phyloP scores from a whole-genome alignment of 2,797 vertebrate genomes.

The Morelia viridis region DNA sequence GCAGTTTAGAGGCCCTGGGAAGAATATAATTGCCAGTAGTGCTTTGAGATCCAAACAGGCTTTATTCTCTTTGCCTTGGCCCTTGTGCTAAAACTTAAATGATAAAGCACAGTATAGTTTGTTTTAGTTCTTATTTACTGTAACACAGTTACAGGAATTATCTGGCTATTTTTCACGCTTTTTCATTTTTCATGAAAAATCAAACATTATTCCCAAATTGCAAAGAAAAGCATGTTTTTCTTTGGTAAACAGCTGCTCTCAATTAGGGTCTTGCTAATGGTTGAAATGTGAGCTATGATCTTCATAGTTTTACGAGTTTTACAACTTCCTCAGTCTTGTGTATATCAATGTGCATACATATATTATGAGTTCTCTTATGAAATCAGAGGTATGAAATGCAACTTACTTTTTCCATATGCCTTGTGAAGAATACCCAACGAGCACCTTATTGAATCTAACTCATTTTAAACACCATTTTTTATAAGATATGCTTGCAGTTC shows the following conservation, averaged over 20 bases:
- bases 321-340: not conserved
- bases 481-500: slow-evolving; percentile 73
- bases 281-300: not conserved
- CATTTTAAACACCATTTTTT: slow-evolving; percentile 79
- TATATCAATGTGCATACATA: not conserved
- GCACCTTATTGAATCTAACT: slow-evolving; percentile 76
- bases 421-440: slow-evolving; percentile 72
- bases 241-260: not conserved
- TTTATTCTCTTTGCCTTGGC: slow-evolving; percentile 57
- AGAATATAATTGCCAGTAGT: not conserved
- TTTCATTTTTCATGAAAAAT: not conserved
- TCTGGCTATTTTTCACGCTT: not conserved
- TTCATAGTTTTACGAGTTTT: slow-evolving; percentile 33
- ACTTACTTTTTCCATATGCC: slow-evolving; percentile 71
- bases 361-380: not conserved
- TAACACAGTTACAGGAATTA: not conserved
- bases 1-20: not conserved
- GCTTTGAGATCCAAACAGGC: not conserved
- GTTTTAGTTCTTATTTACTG: not conserved
- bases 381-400: slow-evolving; percentile 69
- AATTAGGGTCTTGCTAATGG: not conserved
- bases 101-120: not conserved
- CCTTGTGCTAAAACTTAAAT: slow-evolving; percentile 11
- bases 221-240: not conserved
- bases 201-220: not conserved